Base-by-base conservation (phyloP, 2,113 vertebrate species). In the Percina caprodes region DNA sequence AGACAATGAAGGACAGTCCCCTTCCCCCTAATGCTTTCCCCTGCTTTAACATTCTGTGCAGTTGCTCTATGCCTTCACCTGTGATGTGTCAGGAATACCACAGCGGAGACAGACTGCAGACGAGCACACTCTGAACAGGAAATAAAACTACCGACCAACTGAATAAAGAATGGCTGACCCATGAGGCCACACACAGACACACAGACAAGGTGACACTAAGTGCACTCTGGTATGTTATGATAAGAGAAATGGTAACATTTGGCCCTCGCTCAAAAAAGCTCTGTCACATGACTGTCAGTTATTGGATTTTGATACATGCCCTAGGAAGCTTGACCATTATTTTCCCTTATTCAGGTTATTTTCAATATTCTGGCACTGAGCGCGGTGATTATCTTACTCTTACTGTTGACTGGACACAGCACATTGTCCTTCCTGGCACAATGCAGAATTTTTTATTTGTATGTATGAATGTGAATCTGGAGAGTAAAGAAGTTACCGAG, bases 61-160 rank as follows among this genome's bases (percentile, higher is more conserved):
- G 77, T 86, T 87, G 84, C 74, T 85, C 70, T 83, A 75, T 83
- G 69, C 63, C 54, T 87, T 77, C 90, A 94, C 92, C 89, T 94
- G 93, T 92, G 93, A 87, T 81, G 84, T 77, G 79, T 84, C 87
- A 86, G 79, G 80, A 90, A 92, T 92, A 86, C 83, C 91, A 87
- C 80, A 59, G 80, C 23, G 55, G 86, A 92, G 93, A 94, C 90
- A 58, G 84, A 5, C 69, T 33, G 93, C 90, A 93, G 88, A 90
- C 88, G 69, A 73, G 82, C 60, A 2, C 49, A 42, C 58, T 61
- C 82, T 19, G 67, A 77, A 70, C 67, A n/a, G 80, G 79, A 80
- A 85, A 86, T 83, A 88, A 90, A 89, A 90, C 84, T 84, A 82
- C 69, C 7, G 83, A 84, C 63, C 9, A 69, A 49, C 75, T 51